phyloP scores from a whole-genome alignment of 1,140 invertebrate genomes.

The Choristoneura fumiferana region DNA sequence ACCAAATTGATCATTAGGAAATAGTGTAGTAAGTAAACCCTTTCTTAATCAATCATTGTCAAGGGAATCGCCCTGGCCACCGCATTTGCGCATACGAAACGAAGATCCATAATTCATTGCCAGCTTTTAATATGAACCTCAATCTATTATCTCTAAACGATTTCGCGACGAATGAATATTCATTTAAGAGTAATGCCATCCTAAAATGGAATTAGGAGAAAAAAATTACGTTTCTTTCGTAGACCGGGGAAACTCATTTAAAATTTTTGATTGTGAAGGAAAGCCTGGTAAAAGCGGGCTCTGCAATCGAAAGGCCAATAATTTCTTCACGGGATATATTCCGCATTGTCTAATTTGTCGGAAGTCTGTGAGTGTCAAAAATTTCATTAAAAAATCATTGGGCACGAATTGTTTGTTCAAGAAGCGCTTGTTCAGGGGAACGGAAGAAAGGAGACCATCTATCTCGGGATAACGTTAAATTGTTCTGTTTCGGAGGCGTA shows the following conservation, averaged over 20 bases:
- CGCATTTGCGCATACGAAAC: conserved; percentile 54
- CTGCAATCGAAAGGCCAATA: conserved; percentile 54
- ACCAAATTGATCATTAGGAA: not conserved
- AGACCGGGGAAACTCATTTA: conserved; percentile 63
- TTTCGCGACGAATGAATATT: conserved; percentile 73
- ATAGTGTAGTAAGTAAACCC: conserved; percentile 33
- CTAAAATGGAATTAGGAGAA: conserved; percentile 65
- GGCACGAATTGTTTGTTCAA: conserved; percentile 18
- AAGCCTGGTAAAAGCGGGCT: conserved; percentile 35
- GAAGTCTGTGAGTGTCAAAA: conserved; percentile 14
- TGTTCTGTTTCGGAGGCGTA: conserved; percentile 27
- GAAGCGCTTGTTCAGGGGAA: not conserved
- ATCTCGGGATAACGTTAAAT: conserved; percentile 24
- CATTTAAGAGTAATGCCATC: conserved; percentile 70
- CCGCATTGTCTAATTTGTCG: conserved; percentile 28
- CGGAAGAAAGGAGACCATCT: conserved; percentile 24
- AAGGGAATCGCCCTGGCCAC: conserved; percentile 31
- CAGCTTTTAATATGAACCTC: conserved; percentile 64
- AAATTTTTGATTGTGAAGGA: conserved; percentile 69
- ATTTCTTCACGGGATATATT: conserved; percentile 39
- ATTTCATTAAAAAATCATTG: conserved; percentile 23
- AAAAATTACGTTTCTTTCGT: conserved; percentile 55
- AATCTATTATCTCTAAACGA: conserved; percentile 75
- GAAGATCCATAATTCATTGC: conserved; percentile 61
- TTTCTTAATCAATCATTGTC: conserved; percentile 42